These are phyloP conservation scores for Chironomus riparius DNA, from an alignment of 2,888 invertebrate species.

Conservation along the genomic window DNA sequence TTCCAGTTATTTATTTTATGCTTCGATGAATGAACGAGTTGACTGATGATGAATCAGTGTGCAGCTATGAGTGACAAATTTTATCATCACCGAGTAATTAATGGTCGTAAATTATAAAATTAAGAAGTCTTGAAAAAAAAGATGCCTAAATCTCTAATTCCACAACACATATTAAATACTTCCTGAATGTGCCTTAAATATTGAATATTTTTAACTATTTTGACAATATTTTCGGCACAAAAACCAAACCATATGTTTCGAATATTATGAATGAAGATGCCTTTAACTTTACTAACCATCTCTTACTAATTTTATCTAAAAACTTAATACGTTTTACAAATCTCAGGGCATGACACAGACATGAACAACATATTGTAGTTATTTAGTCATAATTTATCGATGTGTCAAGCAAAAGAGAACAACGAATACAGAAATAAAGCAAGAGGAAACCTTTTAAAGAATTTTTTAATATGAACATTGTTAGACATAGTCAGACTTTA, in stretches of 20 bases:
- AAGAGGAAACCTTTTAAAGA: no score
- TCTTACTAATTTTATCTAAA: constrained; percentile 4
- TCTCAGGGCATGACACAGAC: constrained; percentile 6
- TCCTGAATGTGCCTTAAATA: not conserved
- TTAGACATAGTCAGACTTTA: no score
- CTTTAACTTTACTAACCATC: not conserved
- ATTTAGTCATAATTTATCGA: constrained; percentile 19
- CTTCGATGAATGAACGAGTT: no score
- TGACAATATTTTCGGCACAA: not conserved
- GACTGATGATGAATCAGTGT: no score
- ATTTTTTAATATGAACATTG: no score
- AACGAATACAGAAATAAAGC: no score
- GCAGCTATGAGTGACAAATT: no score
- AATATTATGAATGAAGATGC: not conserved
- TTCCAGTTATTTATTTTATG: no score
- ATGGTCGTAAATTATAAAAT: no score
- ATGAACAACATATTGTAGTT: constrained; percentile 19
- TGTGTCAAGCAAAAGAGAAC: not conserved
- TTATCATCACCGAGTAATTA: no score
- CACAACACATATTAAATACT: not conserved
- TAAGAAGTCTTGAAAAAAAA: no score
- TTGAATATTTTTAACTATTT: not conserved
- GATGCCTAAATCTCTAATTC: not conserved
- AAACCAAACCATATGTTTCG: not conserved
- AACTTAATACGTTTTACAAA: constrained; percentile 24